These are phyloP conservation scores for Acronicta alni DNA, from an alignment of 2,888 invertebrate species.

Conservation along the genomic window DNA sequence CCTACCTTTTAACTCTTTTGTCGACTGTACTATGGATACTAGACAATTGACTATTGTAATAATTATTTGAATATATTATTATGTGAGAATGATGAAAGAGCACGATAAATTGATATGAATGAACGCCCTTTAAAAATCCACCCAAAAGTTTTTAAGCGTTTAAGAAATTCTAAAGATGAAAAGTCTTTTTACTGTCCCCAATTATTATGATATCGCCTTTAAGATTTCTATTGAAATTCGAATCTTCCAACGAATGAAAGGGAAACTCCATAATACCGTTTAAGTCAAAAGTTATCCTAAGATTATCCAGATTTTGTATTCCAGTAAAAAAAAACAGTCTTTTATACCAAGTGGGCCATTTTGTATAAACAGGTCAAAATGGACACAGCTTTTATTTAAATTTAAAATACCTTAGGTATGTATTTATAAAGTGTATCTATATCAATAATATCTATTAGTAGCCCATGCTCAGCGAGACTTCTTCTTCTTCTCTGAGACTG, in stretches of 20 bases:
- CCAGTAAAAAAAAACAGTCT: no score
- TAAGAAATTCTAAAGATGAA: slow-evolving; percentile 5
- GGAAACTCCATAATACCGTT: not conserved
- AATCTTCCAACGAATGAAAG: not conserved
- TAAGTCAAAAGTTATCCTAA: slow-evolving; percentile 10
- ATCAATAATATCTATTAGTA: no score
- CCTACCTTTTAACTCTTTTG: no score
- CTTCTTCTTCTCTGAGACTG: not conserved
- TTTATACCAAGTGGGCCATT: not conserved
- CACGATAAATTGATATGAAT: not conserved
- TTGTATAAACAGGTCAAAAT: not conserved
- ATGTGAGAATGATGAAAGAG: not conserved
- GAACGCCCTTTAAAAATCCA: not conserved
- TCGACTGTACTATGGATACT: no score
- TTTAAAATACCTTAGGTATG: no score
- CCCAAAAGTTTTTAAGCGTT: not conserved
- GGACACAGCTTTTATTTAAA: no score
- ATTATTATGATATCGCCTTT: slow-evolving; percentile 8
- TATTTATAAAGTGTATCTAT: no score
- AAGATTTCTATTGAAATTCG: slow-evolving; percentile 14
- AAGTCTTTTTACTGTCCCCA: not conserved
- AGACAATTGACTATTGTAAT: no score
- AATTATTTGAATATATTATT: not conserved
- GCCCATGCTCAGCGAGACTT: no score
- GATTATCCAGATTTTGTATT: slow-evolving; percentile 1